Evolutionary conservation across 2,888 invertebrate genomes (phyloP), one percentile per base, ranked within the genome.

Genomic region (Pelosia muscerda): DNA sequence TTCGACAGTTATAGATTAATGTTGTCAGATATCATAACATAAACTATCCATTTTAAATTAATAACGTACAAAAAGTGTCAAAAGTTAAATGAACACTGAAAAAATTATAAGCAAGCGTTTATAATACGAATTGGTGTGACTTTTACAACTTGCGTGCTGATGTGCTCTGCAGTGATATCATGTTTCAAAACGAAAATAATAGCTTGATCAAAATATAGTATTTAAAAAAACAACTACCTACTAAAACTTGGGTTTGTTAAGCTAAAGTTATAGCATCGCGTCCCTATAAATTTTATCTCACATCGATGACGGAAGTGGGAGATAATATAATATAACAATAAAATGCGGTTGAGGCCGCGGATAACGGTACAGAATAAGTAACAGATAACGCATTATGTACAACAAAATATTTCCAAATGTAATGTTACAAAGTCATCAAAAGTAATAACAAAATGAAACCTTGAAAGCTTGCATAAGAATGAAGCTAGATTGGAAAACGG

Each of bases 401-500:
- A 6, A 57, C 1, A 57, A 57, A 57, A 57, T 57, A 57, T 28
- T 10, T 28, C 19, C 9, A 57, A 57, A 28, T 6, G n/a, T 28
- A 19, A 54, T 23, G 10, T 19, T 31, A 54, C 23, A 25, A 34
- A 34, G 9, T 54, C 54, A 23, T 54, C n/a, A 34, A 31, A 59
- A 31, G 15, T 5, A 1, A 15, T 2, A 3, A 31, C 1, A 6
- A 15, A 57, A 42, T 26, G 38, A 53, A 53, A 53, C 19, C 28
- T 65, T 60, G 31, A 58, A 63, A 53, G 49, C 34, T 62, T 62
- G 19, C 61, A 25, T 58, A 58, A 57, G 38, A 57, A 65, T 62
- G 25, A 66, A 67, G 49, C 54, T 15, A 58, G 63, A 63, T 67
- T 67, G 63, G 63, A 67, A 54, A 62, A 58, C 58, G 57, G 57